Evolutionary conservation across 2,113 vertebrate genomes (phyloP).

Genomic region (Cyanoliseus patagonus): DNA sequence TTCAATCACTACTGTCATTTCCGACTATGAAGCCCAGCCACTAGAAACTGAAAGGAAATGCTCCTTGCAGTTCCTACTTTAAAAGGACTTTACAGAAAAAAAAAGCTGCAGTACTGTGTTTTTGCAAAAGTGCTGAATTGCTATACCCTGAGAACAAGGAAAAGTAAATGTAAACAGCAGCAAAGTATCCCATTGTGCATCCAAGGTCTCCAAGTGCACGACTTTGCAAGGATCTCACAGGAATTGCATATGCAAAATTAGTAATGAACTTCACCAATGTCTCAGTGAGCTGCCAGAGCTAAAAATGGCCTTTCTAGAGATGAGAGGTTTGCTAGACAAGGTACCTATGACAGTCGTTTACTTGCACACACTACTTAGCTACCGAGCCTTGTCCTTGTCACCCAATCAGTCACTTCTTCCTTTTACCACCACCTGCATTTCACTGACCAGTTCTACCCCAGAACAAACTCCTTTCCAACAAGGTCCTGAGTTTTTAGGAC

Average conservation of each 20-base stretch:
- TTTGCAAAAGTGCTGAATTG: not conserved
- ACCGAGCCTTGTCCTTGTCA: not conserved
- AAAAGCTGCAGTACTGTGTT: not conserved
- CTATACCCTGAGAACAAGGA: not conserved
- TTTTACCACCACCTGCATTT: not conserved
- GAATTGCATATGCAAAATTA: not conserved
- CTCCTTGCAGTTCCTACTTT: not conserved
- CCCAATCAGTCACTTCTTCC: not conserved
- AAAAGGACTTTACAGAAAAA: not conserved
- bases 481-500: not conserved
- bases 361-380: not conserved
- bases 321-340: not conserved
- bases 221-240: not conserved
- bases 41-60: not conserved
- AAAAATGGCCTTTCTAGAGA: not conserved
- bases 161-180: not conserved
- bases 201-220: not conserved
- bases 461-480: not conserved
- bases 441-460: not conserved
- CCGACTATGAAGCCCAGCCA: not conserved
- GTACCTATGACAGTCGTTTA: not conserved
- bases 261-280: not conserved
- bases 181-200: not conserved
- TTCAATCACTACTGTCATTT: conserved; percentile 50
- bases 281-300: not conserved